phyloP scores from a whole-genome alignment of 2,888 invertebrate species.

The Muschampia plurimacula region DNA sequence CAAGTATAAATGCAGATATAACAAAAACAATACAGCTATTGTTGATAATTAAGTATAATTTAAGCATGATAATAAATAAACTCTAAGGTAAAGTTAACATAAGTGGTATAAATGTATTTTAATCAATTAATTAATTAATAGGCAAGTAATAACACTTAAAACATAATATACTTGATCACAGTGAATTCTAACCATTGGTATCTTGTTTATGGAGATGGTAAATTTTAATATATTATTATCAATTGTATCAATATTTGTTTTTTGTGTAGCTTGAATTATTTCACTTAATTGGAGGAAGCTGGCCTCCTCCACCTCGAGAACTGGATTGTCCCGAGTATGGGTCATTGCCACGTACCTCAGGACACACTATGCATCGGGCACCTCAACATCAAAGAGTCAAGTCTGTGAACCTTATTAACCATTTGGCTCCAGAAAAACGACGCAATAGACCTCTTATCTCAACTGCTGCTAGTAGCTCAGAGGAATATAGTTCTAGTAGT shows the following conservation, averaged over 20 bases:
- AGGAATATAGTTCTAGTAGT: conserved; percentile 54
- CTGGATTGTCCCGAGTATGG: conserved; percentile 61
- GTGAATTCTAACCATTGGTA: background rate
- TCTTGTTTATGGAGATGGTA: background rate
- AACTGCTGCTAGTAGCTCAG: conserved; percentile 49
- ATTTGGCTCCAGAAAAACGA: conserved; percentile 77
- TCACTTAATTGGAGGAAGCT: conserved; percentile 78
- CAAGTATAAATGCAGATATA: too few species aligned
- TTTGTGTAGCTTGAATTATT: conserved; percentile 72
- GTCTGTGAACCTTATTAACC: conserved; percentile 86
- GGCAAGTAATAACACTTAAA: background rate
- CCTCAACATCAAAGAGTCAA: conserved; percentile 81
- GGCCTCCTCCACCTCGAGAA: conserved; percentile 77
- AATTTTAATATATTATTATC: background rate
- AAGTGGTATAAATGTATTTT: background rate
- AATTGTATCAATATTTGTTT: background rate
- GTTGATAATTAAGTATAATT: background rate
- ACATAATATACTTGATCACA: background rate
- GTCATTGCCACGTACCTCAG: conserved; percentile 58
- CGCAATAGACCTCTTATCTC: conserved; percentile 57
- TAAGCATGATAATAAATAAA: background rate
- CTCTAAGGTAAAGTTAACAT: background rate
- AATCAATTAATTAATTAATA: too few species aligned
- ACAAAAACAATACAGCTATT: too few species aligned
- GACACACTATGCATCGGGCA: conserved; percentile 72